Percentiles rank a stretch among this genome's conserved stretches.
These are phyloP conservation scores for Cyanoderma ruficeps DNA, from an alignment of 2,113 vertebrate genomes.

Conservation along the genomic window DNA sequence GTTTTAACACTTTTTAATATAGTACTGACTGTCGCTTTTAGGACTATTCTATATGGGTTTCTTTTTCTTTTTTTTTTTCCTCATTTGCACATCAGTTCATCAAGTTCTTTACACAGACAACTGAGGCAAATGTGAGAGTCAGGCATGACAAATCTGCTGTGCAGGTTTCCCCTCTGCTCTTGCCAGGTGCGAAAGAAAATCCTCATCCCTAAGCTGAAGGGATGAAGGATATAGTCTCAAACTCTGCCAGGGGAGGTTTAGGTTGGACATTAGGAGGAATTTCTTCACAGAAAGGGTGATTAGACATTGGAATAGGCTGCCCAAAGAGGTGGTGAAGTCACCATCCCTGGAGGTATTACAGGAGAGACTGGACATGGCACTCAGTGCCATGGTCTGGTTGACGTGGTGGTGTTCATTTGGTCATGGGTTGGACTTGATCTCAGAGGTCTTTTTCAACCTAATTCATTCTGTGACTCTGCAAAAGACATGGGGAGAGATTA, in stretches of 20 bases:
- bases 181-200: background rate
- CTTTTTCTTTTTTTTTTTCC: rapidly evolving
- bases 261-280: background rate
- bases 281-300: background rate
- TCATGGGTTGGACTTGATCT: rapidly evolving
- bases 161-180: background rate
- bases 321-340: background rate
- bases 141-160: background rate
- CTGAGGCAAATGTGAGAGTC: background rate
- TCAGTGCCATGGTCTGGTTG: background rate
- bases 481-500: background rate
- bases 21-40: background rate
- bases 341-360: background rate
- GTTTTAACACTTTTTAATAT: background rate
- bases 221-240: background rate
- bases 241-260: background rate
- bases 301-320: background rate
- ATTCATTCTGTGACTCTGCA: background rate
- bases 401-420: background rate
- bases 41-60: background rate
- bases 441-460: background rate
- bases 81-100: background rate
- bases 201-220: background rate
- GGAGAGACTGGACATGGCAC: rapidly evolving
- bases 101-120: background rate